Base-by-base conservation (phyloP, 2,113 vertebrate species). In the Octodon degus region DNA sequence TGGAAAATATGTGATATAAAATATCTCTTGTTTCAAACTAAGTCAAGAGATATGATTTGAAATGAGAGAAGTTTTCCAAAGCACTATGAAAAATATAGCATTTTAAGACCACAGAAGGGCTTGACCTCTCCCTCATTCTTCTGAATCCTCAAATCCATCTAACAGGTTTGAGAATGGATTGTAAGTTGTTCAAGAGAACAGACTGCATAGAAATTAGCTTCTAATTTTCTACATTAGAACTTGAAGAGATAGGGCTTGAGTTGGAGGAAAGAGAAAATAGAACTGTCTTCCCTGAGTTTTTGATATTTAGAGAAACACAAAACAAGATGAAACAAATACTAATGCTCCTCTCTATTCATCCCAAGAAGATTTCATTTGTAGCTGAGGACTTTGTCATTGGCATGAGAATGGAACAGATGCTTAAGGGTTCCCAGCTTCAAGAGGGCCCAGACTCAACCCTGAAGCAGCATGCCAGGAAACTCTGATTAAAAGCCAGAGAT, bases 31-130 rank as follows among this genome's bases (percentile, higher is more conserved):
- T 83, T 86, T 27, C 32, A 93, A 91, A 87, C 13, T 87, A 65
- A 27, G 60, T 37, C 70, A 72, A 95, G 43, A 67, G 50, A 87
- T 20, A 43, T 67, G n/a, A 1, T 87, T 86, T 74, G 9, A 91
- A 96, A 77, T 58, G 7, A 86, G 5, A 94, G 12, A 91, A 37
- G 22, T 86, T 16, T 83, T 34, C 82, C 72, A 96, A 60, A 5
- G 76, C 27, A 83, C 65, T 25, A 55, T 47, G 16, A 50, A 58
- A 95, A 85, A 24, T 60, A 62, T 32, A 58, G 27, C 32, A n/a
- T 80, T n/a, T 93, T 85, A 80, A 89, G 14, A 10, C 30, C 53
- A n/a, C 8, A 17, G 17, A 12, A 32, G 30, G 30, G 58, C 22
- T 8, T 90, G 67, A 68, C 24, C 1, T 8, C 13, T 76, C 53